Evolutionary conservation across 2,888 invertebrate genomes (phyloP).

Genomic region (Lochmaea crataegi): DNA sequence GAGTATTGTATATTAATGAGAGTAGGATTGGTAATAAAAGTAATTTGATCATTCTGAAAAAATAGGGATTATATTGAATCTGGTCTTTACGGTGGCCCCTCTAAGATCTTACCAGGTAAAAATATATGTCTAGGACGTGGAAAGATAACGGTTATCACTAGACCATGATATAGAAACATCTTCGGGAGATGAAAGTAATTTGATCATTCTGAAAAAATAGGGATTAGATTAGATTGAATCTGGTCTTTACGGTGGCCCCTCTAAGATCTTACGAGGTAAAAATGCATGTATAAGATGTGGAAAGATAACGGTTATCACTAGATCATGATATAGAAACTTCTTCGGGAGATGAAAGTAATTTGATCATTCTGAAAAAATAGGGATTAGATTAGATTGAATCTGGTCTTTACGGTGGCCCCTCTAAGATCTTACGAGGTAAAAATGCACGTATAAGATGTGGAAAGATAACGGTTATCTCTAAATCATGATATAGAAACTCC

Average conservation of each 20-base stretch:
- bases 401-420: not conserved
- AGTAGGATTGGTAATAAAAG: conserved; percentile 10
- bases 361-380: conserved; percentile 23
- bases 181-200: not conserved
- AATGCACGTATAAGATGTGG: too few relatives aligned
- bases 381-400: not conserved
- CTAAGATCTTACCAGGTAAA: too few relatives aligned
- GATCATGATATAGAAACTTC: too few relatives aligned
- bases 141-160: too few relatives aligned
- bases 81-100: not conserved
- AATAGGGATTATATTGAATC: not conserved
- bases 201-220: conserved; percentile 23
- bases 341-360: not conserved
- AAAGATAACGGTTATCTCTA: too few relatives aligned
- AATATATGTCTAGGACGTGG: too few relatives aligned
- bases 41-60: conserved; percentile 28
- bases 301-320: too few relatives aligned
- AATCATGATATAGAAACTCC: too few relatives aligned
- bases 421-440: too few relatives aligned
- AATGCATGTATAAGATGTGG: too few relatives aligned
- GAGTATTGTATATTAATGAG: conserved; percentile 44
- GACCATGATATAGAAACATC: too few relatives aligned
- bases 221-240: not conserved
- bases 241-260: not conserved
- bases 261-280: too few relatives aligned